These are phyloP conservation scores for Lepus oiostolus DNA, from an alignment of 2,797 vertebrate species.

Conservation along the genomic window DNA sequence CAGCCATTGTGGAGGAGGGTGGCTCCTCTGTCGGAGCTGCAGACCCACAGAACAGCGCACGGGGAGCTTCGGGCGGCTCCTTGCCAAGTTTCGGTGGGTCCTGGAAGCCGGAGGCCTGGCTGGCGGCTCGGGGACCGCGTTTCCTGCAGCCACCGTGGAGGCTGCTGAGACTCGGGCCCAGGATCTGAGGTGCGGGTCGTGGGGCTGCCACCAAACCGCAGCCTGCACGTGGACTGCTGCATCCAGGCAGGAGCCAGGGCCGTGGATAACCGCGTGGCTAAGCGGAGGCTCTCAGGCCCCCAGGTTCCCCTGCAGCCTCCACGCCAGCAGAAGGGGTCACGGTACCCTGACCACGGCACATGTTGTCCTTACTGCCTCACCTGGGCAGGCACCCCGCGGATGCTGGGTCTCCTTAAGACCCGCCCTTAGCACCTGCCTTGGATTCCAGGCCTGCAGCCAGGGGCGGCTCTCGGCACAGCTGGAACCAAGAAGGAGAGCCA, in stretches of 20 bases:
- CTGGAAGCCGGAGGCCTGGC: background rate
- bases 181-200: no score
- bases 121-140: background rate
- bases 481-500: background rate
- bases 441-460: background rate
- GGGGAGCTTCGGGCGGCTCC: background rate
- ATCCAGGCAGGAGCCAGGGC: background rate
- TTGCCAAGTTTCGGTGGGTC: background rate
- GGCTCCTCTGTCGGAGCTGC: no score
- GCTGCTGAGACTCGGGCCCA: background rate
- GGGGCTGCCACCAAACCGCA: background rate
- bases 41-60: background rate
- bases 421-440: background rate
- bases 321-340: background rate
- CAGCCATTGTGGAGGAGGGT: rapidly evolving
- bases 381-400: background rate
- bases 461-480: background rate
- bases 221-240: background rate
- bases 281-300: background rate
- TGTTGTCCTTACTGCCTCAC: rapidly evolving
- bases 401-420: background rate
- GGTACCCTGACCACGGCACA: no score
- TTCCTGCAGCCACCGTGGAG: background rate
- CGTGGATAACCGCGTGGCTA: rapidly evolving
- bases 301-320: background rate